Conservation (phyloP, 1,140 invertebrate species). For the Drosophila prosaltans region DNA sequence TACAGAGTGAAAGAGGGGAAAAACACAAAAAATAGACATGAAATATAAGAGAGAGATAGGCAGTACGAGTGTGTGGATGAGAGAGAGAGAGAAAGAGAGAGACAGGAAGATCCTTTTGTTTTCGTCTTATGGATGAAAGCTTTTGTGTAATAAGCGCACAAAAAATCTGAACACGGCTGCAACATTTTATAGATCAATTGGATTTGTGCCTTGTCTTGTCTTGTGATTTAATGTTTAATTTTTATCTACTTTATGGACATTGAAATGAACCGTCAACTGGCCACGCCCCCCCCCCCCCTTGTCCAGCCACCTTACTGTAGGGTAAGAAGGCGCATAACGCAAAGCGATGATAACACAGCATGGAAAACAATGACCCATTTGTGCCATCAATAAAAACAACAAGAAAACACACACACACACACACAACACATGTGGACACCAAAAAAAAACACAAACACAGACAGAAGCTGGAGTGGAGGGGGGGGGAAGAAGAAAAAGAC, state of each 20-base stretch:
- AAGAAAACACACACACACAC: constrained; percentile 21
- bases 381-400: constrained; percentile 69
- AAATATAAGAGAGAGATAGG: neutral
- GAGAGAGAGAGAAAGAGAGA: neutral
- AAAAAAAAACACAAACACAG: neutral
- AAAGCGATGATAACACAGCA: constrained; percentile 31
- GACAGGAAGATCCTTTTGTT: neutral
- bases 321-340: neutral
- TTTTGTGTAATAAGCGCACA: constrained; percentile 25
- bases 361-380: constrained; percentile 56
- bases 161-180: constrained; percentile 6
- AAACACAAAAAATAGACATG: neutral
- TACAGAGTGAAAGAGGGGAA: constrained; percentile 1
- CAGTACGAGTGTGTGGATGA: too few relatives aligned
- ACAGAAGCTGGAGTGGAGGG: neutral
- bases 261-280: constrained; percentile 29
- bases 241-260: constrained; percentile 37
- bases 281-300: neutral
- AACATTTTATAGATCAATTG: constrained; percentile 37
- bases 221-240: constrained; percentile 32
- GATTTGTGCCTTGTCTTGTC: constrained; percentile 32
- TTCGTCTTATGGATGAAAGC: constrained; percentile 33
- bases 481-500: neutral
- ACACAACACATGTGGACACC: neutral
- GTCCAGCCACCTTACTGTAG: neutral